Conservation (phyloP, 2,888 invertebrate genomes). For the Phengaris alcon region DNA sequence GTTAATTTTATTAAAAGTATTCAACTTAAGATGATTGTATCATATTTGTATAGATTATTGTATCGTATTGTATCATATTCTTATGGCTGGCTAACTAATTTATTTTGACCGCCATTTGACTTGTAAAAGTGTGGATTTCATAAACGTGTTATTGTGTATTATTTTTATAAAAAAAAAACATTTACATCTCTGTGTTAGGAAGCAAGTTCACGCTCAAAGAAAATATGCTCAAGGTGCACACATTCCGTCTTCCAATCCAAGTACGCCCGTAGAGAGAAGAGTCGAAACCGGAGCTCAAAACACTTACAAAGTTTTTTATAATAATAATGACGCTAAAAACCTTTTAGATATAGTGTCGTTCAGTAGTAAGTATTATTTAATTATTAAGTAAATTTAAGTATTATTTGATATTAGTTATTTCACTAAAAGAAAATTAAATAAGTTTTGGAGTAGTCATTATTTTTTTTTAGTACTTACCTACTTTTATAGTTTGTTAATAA, state of each 20-base stretch:
- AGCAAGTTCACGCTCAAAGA: conserved; percentile 24
- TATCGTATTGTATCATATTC: neutral
- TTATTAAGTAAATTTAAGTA: too few species aligned
- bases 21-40: neutral
- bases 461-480: too few species aligned
- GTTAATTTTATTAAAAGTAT: neutral
- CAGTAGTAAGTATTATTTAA: conserved; percentile 14
- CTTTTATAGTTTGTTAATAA: too few species aligned
- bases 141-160: too few species aligned
- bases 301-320: conserved; percentile 18
- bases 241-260: conserved; percentile 15
- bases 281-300: conserved; percentile 19
- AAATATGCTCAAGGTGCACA: conserved; percentile 27
- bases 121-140: neutral
- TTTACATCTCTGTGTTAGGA: neutral
- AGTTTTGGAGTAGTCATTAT: too few species aligned
- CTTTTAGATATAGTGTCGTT: conserved; percentile 24
- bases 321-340: conserved; percentile 18
- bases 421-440: too few species aligned
- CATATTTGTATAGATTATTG: too few species aligned
- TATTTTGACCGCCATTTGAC: neutral
- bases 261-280: conserved; percentile 14
- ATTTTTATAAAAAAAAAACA: too few species aligned
- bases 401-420: too few species aligned
- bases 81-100: neutral